These are phyloP conservation scores for Gavialis gangeticus DNA, from an alignment of 2,113 vertebrate genomes.

Conservation along the genomic window DNA sequence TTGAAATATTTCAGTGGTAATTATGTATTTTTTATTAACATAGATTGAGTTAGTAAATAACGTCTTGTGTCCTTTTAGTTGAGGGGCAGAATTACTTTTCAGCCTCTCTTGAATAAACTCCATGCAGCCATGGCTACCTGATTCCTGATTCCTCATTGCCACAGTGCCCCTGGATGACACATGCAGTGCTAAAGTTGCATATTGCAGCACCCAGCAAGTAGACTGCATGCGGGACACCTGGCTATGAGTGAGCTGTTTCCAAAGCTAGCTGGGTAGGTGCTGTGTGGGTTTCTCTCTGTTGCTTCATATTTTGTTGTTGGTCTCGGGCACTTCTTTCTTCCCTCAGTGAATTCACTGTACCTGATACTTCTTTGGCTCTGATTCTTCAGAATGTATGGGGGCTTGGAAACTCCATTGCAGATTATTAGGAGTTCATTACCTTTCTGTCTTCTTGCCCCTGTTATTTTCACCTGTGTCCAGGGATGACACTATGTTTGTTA, in stretches of 20 bases:
- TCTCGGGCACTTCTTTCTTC: not conserved
- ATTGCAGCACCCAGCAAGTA: too few relatives aligned
- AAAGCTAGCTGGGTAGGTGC: not conserved
- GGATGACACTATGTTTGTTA: not conserved
- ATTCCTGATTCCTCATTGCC: not conserved
- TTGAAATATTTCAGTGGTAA: constrained; percentile 66
- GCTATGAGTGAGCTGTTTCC: not conserved
- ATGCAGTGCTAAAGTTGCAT: not conserved
- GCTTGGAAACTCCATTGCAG: not conserved
- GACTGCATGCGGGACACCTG: rapidly evolving
- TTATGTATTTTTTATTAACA: constrained; percentile 69
- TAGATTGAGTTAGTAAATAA: constrained; percentile 46
- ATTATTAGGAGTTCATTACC: not conserved
- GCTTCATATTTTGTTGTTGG: not conserved
- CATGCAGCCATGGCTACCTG: not conserved
- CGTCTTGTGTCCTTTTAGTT: constrained; percentile 14
- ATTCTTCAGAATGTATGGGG: not conserved
- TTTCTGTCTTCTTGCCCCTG: not conserved
- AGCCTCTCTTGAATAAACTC: not conserved
- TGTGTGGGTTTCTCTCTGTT: not conserved
- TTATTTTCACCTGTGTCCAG: not conserved
- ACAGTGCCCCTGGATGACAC: not conserved
- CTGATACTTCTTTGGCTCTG: not conserved
- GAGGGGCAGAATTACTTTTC: not conserved
- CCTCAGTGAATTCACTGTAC: too few relatives aligned